A percentile compares a stretch with the other conserved stretches of the same genome.
Conservation (phyloP, 2,888 invertebrate species). For the Pseudococcus longispinus region DNA sequence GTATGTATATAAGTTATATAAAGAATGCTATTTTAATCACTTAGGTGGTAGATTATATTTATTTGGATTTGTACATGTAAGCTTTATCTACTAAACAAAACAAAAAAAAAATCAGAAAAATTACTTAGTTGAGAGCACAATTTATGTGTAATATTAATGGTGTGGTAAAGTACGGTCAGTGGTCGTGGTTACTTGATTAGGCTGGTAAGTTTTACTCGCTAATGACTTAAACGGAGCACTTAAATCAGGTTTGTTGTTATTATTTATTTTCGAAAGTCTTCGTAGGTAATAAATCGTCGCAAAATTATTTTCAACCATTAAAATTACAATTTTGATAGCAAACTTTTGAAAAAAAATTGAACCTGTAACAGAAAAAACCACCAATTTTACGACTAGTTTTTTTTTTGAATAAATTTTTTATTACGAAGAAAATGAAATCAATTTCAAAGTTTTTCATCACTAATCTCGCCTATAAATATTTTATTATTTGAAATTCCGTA, state of each 20-base stretch:
- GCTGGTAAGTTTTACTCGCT: background rate
- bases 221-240: background rate
- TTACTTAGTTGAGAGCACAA: conserved; percentile 32
- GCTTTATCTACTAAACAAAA: conserved; percentile 28
- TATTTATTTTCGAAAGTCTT: background rate
- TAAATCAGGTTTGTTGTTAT: conserved; percentile 37
- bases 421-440: background rate
- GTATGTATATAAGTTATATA: conserved; percentile 17
- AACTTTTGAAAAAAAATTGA: background rate
- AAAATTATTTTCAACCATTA: background rate
- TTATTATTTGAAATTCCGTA: conserved; percentile 52
- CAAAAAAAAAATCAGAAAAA: background rate
- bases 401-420: background rate
- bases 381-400: background rate
- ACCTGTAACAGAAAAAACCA: background rate
- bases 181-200: background rate
- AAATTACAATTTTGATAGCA: background rate
- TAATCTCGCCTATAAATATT: conserved; percentile 30
- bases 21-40: conserved; percentile 41
- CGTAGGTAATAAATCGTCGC: background rate
- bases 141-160: conserved; percentile 28
- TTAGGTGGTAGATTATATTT: conserved; percentile 36
- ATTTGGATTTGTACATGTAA: conserved; percentile 43
- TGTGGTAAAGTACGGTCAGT: conserved; percentile 6
- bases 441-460: background rate